phyloP scores from a whole-genome alignment of 2,888 invertebrate genomes.

The Andrena haemorrhoa region DNA sequence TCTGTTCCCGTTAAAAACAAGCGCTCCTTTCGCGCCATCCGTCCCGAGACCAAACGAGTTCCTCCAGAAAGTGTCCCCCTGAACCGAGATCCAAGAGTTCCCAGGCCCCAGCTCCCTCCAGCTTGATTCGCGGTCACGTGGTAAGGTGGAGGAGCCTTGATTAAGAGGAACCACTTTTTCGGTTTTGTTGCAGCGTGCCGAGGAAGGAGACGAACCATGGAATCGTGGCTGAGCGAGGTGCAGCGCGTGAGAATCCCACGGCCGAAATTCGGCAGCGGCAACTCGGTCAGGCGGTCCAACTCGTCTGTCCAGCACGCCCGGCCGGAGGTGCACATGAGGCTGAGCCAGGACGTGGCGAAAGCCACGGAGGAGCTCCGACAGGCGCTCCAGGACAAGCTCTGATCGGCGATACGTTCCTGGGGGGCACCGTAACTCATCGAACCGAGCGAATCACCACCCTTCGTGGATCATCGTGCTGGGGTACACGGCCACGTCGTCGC shows the following conservation, averaged over 20 bases:
- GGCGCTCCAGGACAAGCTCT: constrained; percentile 91
- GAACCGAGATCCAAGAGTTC: neutral
- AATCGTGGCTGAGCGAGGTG: constrained; percentile 93
- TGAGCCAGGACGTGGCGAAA: constrained; percentile 87
- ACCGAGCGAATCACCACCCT: constrained; percentile 21
- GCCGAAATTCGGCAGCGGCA: constrained; percentile 91
- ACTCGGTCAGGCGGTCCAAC: constrained; percentile 84
- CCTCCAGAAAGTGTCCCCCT: no score
- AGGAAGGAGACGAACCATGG: constrained; percentile 87
- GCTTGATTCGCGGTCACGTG: neutral
- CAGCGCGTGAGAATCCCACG: constrained; percentile 93
- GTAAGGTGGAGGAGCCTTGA: neutral
- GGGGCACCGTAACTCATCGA: constrained; percentile 39
- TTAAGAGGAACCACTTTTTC: neutral
- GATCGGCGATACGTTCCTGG: constrained; percentile 80
- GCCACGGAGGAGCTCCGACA: constrained; percentile 92
- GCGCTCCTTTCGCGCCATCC: no score
- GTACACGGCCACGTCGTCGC: neutral
- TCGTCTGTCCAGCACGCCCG: constrained; percentile 87
- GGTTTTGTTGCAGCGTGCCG: constrained; percentile 29
- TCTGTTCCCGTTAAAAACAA: no score
- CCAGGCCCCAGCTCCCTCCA: neutral
- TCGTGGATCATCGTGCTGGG: constrained; percentile 23
- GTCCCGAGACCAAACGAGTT: no score
- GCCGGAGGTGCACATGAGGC: constrained; percentile 85